Evolutionary conservation across 2,113 vertebrate species (phyloP).

Genomic region (Spea multiplicata): DNA sequence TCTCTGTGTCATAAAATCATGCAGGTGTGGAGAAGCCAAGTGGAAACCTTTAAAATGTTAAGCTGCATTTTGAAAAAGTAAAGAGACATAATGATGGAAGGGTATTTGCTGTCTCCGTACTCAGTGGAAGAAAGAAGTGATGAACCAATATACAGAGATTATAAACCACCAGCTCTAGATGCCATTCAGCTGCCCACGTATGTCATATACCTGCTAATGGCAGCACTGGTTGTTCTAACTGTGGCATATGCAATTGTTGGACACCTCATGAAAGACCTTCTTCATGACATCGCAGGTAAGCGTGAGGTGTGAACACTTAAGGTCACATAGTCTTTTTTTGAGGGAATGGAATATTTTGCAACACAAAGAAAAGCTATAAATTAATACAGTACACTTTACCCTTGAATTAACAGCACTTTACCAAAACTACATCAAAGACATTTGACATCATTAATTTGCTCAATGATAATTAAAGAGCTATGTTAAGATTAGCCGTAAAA

Average conservation of each 20-base stretch:
- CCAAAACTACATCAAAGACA: too few species aligned
- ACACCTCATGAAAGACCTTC: conserved; percentile 88
- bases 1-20: neutral
- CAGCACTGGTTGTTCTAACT: conserved; percentile 64
- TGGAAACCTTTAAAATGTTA: neutral
- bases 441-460: too few species aligned
- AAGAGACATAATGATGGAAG: neutral
- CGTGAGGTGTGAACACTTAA: neutral
- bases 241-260: conserved; percentile 89
- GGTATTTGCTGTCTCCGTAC: conserved; percentile 60
- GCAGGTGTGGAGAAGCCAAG: neutral
- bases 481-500: too few species aligned
- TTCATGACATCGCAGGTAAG: conserved; percentile 83
- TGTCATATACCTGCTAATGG: conserved; percentile 79
- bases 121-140: conserved; percentile 52
- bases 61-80: neutral
- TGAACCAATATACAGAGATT: conserved; percentile 66
- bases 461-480: too few species aligned
- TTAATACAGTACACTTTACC: neutral
- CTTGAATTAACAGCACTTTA: too few species aligned
- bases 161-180: conserved; percentile 80
- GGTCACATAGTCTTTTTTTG: too few species aligned
- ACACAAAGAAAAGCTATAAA: neutral
- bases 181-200: conserved; percentile 76
- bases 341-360: neutral